Base-by-base conservation (phyloP, 2,888 invertebrate species). In the Andrena flavipes region DNA sequence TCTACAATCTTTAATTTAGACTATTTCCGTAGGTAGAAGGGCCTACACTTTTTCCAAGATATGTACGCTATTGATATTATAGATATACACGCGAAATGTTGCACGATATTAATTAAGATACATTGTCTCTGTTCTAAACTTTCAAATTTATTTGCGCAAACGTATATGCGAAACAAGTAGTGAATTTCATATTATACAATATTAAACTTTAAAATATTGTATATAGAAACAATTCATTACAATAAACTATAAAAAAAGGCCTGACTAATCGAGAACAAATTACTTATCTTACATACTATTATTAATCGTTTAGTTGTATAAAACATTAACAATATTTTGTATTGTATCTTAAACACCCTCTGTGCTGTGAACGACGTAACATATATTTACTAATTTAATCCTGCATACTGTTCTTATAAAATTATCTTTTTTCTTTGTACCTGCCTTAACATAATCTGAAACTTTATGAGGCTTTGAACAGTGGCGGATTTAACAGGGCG, bases 1-100 rank as follows among this genome's bases (percentile, higher is more conserved):
- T 84, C 82, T 82, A 76, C 82, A 82, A 76, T 82, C 68, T 76
- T 72, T 76, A 82, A 76, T 56, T 81, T 76, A 75, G 76, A 68
- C 71, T 82, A 23, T 76, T 82, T 68, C 76, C 59, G 76, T 82
- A 81, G 56, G 30, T 76, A 67, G 54, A 67, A 76, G 49, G 60
- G 33, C 68, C 63, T 74, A 51, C 30, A 59, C 63, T 73, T 80
- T 70, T 42, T 80, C 42, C 63, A 81, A 73, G 54, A 51, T 59
- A 23, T 74, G 51, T 73, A 64, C 56, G 63, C 51, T 59, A 65
- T 70, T 51, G 51, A 33, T 78, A 60, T 65, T 29, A 35, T 51
- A 42, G 33, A 51, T 63, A 64, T 63, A 64, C 48, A 63, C 29
- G 7, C 16, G 26, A 62, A 78, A 30, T 42, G 35, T 76, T 67